These are phyloP conservation scores for Thaumetopoea pityocampa DNA, from an alignment of 1,140 invertebrate genomes.

Conservation along the genomic window DNA sequence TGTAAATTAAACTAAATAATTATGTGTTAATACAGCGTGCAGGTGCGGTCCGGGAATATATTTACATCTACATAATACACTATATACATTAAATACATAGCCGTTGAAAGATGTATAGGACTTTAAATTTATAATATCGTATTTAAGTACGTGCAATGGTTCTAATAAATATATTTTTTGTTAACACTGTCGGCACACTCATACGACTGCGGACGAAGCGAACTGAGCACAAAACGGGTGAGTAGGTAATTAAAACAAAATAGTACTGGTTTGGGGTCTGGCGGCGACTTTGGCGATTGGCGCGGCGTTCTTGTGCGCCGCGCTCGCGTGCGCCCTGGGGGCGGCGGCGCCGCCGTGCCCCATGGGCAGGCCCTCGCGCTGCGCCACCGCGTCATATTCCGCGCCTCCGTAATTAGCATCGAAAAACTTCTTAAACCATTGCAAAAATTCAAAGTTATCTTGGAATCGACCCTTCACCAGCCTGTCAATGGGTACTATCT, in stretches of 20 bases:
- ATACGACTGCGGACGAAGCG: too few relatives aligned
- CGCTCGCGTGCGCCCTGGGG: constrained; percentile 73
- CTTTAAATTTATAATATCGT: too few relatives aligned
- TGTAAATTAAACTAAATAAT: constrained; percentile 4
- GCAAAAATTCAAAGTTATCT: constrained; percentile 99
- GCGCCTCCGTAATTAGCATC: constrained; percentile 97
- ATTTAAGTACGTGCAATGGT: constrained; percentile 26
- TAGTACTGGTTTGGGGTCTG: constrained; percentile 78
- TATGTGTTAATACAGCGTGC: constrained; percentile 10
- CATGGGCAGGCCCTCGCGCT: constrained; percentile 89
- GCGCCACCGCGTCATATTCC: constrained; percentile 92
- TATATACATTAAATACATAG: constrained; percentile 6
- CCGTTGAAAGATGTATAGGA: too few relatives aligned
- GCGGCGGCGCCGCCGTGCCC: constrained; percentile 81
- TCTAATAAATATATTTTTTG: constrained; percentile 13
- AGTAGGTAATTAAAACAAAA: constrained; percentile 58
- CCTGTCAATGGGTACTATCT: constrained; percentile 92
- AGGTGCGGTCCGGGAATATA: constrained; percentile 8
- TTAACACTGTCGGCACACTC: constrained; percentile 9
- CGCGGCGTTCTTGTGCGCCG: constrained; percentile 60
- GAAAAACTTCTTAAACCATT: constrained; percentile 99
- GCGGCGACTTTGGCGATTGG: constrained; percentile 74
- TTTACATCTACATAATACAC: constrained; percentile 4
- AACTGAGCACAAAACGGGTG: too few relatives aligned
- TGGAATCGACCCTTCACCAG: constrained; percentile 96